A percentile compares a stretch with the other conserved stretches of the same genome.
phyloP scores from a whole-genome alignment of 2,113 vertebrate species.

The Saccopteryx bilineata region DNA sequence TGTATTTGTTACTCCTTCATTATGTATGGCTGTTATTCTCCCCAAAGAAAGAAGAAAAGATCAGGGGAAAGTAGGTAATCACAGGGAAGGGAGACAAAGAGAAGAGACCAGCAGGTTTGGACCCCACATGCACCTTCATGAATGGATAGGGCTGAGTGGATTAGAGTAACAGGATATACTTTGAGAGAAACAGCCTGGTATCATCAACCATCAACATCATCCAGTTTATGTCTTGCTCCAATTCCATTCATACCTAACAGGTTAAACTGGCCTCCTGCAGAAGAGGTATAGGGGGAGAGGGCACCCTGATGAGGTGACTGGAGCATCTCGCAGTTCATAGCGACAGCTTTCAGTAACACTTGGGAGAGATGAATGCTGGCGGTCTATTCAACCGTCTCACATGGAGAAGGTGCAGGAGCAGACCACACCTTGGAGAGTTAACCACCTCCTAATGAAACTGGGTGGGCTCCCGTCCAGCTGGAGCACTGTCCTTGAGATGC shows the following conservation, averaged over 20 bases:
- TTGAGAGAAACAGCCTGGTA: background rate
- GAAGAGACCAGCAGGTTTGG: background rate
- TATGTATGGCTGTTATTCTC: background rate
- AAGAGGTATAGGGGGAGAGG: background rate
- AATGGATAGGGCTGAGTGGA: background rate
- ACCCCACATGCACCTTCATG: fast-evolving
- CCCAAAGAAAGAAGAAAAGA: background rate
- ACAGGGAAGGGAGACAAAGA: background rate
- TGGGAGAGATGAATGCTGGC: background rate
- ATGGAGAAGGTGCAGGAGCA: background rate
- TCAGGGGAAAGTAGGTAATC: background rate
- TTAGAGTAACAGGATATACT: background rate
- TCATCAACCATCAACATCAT: background rate
- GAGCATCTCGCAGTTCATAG: background rate
- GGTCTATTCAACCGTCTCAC: background rate
- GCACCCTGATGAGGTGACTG: background rate
- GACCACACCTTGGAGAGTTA: background rate
- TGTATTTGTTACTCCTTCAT: background rate
- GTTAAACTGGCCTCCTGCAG: background rate
- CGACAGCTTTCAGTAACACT: too few species aligned
- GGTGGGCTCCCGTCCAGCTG: too few species aligned
- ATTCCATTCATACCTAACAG: background rate
- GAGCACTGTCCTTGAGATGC: background rate
- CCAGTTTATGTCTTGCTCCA: background rate
- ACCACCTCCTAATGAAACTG: too few species aligned